Evolutionary conservation across 2,888 invertebrate genomes (phyloP), one percentile per base, ranked within the genome.

Genomic region (Pardosa pseudoannulata): DNA sequence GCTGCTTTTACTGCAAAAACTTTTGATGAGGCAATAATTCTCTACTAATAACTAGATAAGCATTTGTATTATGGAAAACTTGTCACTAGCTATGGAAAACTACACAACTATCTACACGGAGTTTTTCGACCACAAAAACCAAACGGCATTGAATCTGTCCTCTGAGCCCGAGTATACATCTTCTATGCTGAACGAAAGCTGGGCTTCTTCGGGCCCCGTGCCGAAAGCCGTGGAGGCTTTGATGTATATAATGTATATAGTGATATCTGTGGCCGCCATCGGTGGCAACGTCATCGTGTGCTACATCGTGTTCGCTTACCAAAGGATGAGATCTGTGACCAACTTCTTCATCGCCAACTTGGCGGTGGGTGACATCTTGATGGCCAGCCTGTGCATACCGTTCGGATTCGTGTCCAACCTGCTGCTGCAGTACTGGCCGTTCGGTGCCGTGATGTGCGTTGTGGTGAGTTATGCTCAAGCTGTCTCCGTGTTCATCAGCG

Each of bases 351-450:
- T 98, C 90, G 95, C 96, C 91, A 93, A 93, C 90, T 92, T 98
- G 89, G 97, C 97, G 0, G 93, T 97, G 39, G 96, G 97, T 56
- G 98, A 98, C 91, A 95, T 98, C 88, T 92, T 97, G 79, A 97
- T 97, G 95, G 96, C 97, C 0, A 91, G 96, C 36, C 95, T 98
- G 90, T 97, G 98, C 92, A 95, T 98, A 88, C 97, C 97, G 1
- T 97, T 97, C 90, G 95, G 96, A 0, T 97, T 96, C 90, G 94
- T 97, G 32, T 94, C 96, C 13, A 94, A 94, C 90, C 92, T 96
- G 74, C 93, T 97, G 89, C 93, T 96, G 64, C 94, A 91, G 90
- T 95, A 96, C 91, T 98, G 97, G 97, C 96, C 97, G 0, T 98
- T 97, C 91, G 97, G 97, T 0, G 92, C 93, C 28, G 92, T 94